Evolutionary conservation across 2,888 invertebrate species (phyloP).

Genomic region (Caradrina kadenii): DNA sequence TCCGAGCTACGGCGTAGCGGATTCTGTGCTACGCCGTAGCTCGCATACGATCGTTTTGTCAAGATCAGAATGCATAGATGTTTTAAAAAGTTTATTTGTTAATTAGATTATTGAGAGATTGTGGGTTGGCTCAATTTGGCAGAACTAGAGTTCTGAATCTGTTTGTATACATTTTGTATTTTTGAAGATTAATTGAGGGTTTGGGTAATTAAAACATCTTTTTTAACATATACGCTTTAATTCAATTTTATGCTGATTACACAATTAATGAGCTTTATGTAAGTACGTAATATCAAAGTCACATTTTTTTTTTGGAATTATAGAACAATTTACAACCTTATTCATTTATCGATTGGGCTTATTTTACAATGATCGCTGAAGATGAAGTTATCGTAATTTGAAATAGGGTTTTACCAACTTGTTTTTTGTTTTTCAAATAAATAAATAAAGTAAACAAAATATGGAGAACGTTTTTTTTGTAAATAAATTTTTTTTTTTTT

Average conservation of each 20-base stretch:
- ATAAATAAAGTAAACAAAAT: not conserved
- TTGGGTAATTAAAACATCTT: slow-evolving; percentile 34
- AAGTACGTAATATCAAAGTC: slow-evolving; percentile 85
- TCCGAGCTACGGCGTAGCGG: slow-evolving; percentile 10
- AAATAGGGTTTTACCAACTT: slow-evolving; percentile 55
- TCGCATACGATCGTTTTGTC: no score
- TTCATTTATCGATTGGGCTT: slow-evolving; percentile 74
- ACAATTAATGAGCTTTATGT: slow-evolving; percentile 86
- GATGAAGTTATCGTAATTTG: slow-evolving; percentile 61
- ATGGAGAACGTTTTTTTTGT: not conserved
- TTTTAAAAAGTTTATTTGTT: no score
- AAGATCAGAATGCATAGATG: no score
- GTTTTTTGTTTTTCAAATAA: slow-evolving; percentile 16
- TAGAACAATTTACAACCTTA: slow-evolving; percentile 89
- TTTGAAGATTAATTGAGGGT: not conserved
- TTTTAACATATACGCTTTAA: slow-evolving; percentile 87
- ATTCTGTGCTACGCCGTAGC: slow-evolving; percentile 29
- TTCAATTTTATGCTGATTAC: slow-evolving; percentile 86
- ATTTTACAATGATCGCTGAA: slow-evolving; percentile 82
- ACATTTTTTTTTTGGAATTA: slow-evolving; percentile 82
- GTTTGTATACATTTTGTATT: no score
- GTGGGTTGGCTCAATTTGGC: no score
- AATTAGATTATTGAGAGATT: no score
- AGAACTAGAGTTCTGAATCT: no score
- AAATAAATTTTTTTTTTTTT: slow-evolving; percentile 9